Evolutionary conservation across 2,797 vertebrate genomes (phyloP).

Genomic region (Sebastes ruberrimus): DNA sequence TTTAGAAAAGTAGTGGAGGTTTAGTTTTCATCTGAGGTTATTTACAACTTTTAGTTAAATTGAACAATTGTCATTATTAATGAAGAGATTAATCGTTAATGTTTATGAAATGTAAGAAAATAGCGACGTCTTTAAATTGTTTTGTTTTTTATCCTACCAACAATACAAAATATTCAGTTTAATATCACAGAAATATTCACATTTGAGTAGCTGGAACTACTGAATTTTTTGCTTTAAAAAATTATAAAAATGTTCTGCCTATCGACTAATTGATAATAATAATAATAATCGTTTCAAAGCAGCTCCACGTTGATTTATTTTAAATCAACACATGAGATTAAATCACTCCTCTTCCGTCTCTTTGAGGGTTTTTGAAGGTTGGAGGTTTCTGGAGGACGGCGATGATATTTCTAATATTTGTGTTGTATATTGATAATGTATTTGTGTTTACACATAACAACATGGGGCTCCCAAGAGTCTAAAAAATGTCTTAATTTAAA

Average conservation of each 20-base stretch:
- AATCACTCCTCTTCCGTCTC: not conserved
- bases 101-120: not conserved
- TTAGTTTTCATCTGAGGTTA: not conserved
- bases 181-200: not conserved
- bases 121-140: not conserved
- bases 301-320: not conserved
- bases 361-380: slow-evolving; percentile 9
- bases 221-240: not conserved
- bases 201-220: not conserved
- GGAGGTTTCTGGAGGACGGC: slow-evolving; percentile 56
- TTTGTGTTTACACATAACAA: slow-evolving; percentile 75
- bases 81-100: no score
- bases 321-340: not conserved
- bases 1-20: not conserved
- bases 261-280: not conserved
- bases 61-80: not conserved
- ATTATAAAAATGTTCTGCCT: not conserved
- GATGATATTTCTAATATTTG: slow-evolving; percentile 67
- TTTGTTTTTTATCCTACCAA: not conserved
- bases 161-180: not conserved
- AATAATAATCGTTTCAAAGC: not conserved
- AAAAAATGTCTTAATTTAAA: slow-evolving; percentile 46
- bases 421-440: slow-evolving; percentile 73
- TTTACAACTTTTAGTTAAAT: no score
- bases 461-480: slow-evolving; percentile 37